phyloP scores from a whole-genome alignment of 2,113 vertebrate species.

The Gallinago media region DNA sequence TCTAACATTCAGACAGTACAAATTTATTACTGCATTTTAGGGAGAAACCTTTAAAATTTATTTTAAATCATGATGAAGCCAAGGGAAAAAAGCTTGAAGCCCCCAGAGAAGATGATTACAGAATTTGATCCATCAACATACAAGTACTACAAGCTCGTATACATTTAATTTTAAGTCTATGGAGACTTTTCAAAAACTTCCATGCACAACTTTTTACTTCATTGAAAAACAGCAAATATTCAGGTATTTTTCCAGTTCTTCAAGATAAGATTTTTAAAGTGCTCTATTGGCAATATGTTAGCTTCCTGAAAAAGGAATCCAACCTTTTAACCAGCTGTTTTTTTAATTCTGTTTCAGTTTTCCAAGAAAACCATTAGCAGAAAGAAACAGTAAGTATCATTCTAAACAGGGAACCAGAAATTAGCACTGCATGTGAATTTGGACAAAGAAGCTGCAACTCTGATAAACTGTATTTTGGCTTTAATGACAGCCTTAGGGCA shows the following conservation, averaged over 20 bases:
- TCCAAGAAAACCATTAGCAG: conserved; percentile 50
- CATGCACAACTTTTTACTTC: neutral
- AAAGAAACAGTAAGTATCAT: conserved; percentile 15
- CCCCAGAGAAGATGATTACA: neutral
- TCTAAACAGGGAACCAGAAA: conserved; percentile 33
- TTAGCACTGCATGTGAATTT: conserved; percentile 11
- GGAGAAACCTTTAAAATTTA: neutral
- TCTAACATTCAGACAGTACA: neutral
- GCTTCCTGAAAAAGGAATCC: conserved; percentile 36
- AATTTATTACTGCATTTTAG: neutral
- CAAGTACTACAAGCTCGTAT: neutral
- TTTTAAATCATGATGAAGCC: neutral
- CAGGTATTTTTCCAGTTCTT: conserved; percentile 47
- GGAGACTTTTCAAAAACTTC: neutral
- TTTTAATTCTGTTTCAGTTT: conserved; percentile 51
- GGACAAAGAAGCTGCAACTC: conserved; percentile 47
- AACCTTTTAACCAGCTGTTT: conserved; percentile 14
- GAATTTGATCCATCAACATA: neutral
- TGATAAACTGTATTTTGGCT: conserved; percentile 34
- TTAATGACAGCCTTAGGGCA: conserved; percentile 30
- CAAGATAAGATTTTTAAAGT: conserved; percentile 55
- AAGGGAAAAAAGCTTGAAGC: neutral
- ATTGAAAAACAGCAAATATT: neutral
- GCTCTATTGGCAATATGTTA: conserved; percentile 6
- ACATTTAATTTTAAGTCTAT: neutral